Evolutionary conservation across 2,113 vertebrate genomes (phyloP).

Genomic region (Lepidiolamprologus cunningtoni): DNA sequence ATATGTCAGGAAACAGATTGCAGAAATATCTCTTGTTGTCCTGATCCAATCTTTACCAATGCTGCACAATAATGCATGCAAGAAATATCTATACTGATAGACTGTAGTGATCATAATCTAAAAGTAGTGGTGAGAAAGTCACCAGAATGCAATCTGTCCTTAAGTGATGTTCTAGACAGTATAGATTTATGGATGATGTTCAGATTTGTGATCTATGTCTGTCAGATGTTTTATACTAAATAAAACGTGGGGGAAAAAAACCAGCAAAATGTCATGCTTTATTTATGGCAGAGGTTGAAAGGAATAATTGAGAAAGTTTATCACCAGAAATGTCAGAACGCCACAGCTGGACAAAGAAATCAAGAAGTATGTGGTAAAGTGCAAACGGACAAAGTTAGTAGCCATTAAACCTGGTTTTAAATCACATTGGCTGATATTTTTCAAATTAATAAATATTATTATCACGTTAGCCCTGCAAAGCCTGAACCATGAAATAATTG

Average conservation of each 20-base stretch:
- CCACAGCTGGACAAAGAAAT: not conserved
- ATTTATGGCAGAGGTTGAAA: not conserved
- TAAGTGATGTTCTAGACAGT: not conserved
- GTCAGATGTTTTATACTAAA: not conserved
- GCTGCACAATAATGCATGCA: not conserved
- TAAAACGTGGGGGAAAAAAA: rapidly evolving
- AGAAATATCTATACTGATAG: not conserved
- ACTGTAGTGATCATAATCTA: not conserved
- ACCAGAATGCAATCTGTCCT: not conserved
- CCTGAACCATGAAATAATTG: not conserved
- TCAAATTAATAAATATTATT: not conserved
- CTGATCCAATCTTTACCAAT: not conserved
- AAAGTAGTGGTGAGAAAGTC: not conserved
- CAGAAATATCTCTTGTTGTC: not conserved
- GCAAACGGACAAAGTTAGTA: not conserved
- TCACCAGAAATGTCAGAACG: not conserved
- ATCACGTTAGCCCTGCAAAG: not conserved
- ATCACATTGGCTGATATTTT: not conserved
- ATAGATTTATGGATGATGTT: not conserved
- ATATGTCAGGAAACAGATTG: not conserved
- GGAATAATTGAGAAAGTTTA: not conserved
- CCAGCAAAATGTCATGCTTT: not conserved
- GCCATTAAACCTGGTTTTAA: not conserved
- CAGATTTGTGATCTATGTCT: not conserved
- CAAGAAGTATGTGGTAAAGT: not conserved